Conservation (phyloP, 2,888 invertebrate genomes). For the Boloria selene region DNA sequence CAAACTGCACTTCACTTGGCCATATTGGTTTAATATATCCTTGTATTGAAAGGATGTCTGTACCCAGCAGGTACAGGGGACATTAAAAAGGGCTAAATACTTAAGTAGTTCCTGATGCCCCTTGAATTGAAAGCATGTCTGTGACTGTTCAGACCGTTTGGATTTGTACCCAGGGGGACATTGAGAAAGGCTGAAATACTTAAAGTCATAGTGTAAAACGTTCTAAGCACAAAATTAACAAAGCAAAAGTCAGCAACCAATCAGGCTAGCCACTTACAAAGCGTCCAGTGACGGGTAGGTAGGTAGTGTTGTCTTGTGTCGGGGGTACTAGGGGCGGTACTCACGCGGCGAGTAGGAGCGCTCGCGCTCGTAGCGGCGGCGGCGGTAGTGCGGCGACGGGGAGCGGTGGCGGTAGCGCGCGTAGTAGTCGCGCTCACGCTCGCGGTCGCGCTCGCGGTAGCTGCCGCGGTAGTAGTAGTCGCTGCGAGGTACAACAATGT, state of each 20-base stretch:
- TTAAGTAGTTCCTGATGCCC: too few relatives aligned
- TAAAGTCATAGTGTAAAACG: background rate
- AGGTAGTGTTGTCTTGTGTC: background rate
- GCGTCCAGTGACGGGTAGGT: background rate
- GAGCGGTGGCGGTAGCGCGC: conserved; percentile 83
- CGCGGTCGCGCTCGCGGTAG: conserved; percentile 78
- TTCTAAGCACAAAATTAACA: too few relatives aligned
- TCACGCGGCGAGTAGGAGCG: conserved; percentile 92
- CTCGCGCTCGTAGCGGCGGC: conserved; percentile 88
- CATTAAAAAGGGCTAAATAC: too few relatives aligned
- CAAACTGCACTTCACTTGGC: too few relatives aligned
- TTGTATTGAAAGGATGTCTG: too few relatives aligned
- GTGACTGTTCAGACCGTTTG: too few relatives aligned
- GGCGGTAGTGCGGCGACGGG: conserved; percentile 88
- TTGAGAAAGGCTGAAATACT: too few relatives aligned
- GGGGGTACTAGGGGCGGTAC: conserved; percentile 67
- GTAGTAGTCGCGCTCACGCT: conserved; percentile 80
- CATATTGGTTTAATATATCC: too few relatives aligned
- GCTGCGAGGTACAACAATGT: conserved; percentile 37
- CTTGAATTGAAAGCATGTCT: too few relatives aligned
- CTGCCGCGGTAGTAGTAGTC: conserved; percentile 75
- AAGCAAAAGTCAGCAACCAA: too few relatives aligned
- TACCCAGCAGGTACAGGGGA: too few relatives aligned
- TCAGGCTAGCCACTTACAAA: background rate
- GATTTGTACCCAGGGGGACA: too few relatives aligned